Conservation (phyloP, 2,888 invertebrate genomes). For the Chalcosyrphus nemorum region DNA sequence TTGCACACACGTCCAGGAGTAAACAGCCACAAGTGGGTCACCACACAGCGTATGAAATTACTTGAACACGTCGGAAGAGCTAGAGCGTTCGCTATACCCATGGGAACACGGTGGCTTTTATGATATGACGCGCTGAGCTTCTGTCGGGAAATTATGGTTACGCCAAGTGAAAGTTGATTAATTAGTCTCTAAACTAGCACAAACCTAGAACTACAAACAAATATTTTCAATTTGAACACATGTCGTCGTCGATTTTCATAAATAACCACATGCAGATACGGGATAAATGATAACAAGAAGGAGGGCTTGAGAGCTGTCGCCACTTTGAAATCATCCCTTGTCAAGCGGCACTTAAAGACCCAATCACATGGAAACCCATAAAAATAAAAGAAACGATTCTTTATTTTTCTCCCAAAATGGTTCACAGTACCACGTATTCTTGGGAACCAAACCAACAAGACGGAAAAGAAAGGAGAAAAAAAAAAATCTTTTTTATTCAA, state of each 20-base stretch:
- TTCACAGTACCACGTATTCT: constrained; percentile 62
- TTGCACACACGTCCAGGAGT: constrained; percentile 52
- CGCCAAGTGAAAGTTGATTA: constrained; percentile 62
- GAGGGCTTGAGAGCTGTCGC: neutral
- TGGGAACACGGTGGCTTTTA: constrained; percentile 43
- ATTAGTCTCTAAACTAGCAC: constrained; percentile 37
- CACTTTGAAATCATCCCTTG: constrained; percentile 58
- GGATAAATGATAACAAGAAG: neutral
- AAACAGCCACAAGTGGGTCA: constrained; percentile 52
- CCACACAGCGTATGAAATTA: constrained; percentile 34
- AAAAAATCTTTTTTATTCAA: constrained; percentile 39
- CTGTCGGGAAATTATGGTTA: constrained; percentile 25
- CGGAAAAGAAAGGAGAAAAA: neutral
- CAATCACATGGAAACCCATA: constrained; percentile 61
- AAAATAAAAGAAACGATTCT: constrained; percentile 55
- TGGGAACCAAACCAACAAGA: constrained; percentile 46
- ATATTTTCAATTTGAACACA: neutral
- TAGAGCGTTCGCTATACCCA: constrained; percentile 9
- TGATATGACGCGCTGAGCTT: constrained; percentile 1
- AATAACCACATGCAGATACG: constrained; percentile 22
- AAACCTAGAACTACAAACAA: neutral
- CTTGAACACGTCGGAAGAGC: constrained; percentile 13
- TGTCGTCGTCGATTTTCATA: constrained; percentile 40
- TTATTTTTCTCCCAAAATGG: constrained; percentile 41
- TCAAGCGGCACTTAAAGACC: constrained; percentile 63